Percentiles rank a stretch among this genome's conserved stretches.
Evolutionary conservation across 2,888 invertebrate species (phyloP).

Genomic region (Noctua pronuba): DNA sequence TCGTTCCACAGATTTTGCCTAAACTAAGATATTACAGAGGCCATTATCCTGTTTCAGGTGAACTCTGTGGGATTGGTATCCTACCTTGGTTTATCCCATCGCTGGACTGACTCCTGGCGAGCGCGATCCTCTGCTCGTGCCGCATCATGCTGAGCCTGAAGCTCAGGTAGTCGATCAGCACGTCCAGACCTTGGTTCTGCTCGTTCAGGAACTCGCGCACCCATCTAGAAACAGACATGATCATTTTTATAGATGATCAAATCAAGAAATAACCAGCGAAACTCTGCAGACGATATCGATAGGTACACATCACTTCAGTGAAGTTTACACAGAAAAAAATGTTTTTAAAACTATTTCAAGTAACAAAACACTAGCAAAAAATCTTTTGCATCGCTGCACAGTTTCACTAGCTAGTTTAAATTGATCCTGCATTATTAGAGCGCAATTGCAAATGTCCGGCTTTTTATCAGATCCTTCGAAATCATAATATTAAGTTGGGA

Average conservation of each 20-base stretch:
- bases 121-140: constrained; percentile 95
- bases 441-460: neutral
- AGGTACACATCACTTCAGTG: neutral
- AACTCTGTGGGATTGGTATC: neutral
- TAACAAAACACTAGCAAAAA: no score
- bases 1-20: neutral
- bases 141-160: constrained; percentile 98
- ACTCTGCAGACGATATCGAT: neutral
- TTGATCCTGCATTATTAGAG: neutral
- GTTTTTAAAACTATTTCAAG: no score
- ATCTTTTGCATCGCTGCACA: neutral
- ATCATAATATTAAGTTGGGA: no score
- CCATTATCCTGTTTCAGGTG: neutral
- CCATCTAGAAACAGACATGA: constrained; percentile 93
- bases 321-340: neutral
- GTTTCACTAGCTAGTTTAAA: neutral
- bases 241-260: neutral
- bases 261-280: neutral
- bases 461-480: neutral
- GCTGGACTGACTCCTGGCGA: constrained; percentile 94
- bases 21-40: neutral
- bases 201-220: constrained; percentile 99
- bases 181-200: constrained; percentile 98
- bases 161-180: constrained; percentile 99
- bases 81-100: constrained; percentile 92